phyloP scores from a whole-genome alignment of 2,113 vertebrate species.

The Sterrhoptilus dennistouni region DNA sequence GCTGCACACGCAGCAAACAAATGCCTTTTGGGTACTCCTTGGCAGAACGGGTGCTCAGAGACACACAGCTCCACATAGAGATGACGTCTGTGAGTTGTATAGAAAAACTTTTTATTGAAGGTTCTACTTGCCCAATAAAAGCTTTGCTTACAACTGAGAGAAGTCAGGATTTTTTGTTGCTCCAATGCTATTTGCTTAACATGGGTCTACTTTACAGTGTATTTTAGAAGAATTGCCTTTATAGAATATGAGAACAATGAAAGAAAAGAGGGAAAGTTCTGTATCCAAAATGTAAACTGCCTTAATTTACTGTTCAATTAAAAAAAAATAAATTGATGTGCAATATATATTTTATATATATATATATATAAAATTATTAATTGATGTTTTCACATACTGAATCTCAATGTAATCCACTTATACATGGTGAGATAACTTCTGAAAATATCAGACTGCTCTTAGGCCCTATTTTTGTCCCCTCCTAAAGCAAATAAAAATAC shows the following conservation, averaged over 20 bases:
- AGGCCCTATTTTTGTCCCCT: not conserved
- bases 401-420: not conserved
- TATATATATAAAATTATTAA: not conserved
- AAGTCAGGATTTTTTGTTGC: not conserved
- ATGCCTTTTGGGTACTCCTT: not conserved
- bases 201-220: not conserved
- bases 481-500: not conserved
- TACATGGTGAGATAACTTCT: not conserved
- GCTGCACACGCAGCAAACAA: not conserved
- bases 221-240: not conserved
- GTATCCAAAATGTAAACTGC: not conserved
- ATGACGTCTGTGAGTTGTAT: not conserved
- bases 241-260: not conserved
- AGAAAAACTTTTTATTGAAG: not conserved
- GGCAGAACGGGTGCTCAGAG: not conserved
- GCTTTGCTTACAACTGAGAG: not conserved
- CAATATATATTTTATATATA: not conserved
- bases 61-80: fast-evolving
- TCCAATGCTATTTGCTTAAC: not conserved
- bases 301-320: not conserved
- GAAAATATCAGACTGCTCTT: not conserved
- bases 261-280: not conserved
- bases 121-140: not conserved
- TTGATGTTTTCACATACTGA: not conserved
- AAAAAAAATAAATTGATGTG: not conserved